Percentiles rank a stretch among this genome's conserved stretches.
Conservation (phyloP, 2,888 invertebrate species). For the Axea sp. region DNA sequence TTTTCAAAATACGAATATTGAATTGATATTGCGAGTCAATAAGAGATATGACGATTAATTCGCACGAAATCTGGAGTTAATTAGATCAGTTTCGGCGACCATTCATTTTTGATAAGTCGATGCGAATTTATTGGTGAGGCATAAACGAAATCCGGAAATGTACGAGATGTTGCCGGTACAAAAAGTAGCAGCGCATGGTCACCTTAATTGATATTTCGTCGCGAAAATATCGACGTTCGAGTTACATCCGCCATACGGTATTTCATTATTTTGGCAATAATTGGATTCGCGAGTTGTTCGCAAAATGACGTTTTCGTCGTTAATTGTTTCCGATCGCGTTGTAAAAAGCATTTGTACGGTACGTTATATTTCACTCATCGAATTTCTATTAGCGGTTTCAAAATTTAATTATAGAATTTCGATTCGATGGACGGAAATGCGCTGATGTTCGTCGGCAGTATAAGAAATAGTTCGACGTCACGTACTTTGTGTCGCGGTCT, state of each 20-base stretch:
- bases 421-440: not conserved
- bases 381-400: no score
- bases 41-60: conserved; percentile 21
- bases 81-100: conserved; percentile 17
- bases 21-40: conserved; percentile 34
- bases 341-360: no score
- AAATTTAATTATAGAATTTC: not conserved
- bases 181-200: conserved; percentile 4
- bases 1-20: conserved; percentile 34
- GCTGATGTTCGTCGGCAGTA: conserved; percentile 5
- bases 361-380: no score
- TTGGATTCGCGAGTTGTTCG: not conserved
- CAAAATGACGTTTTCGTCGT: not conserved
- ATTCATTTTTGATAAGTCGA: conserved; percentile 31
- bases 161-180: conserved; percentile 2
- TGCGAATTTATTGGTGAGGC: conserved; percentile 19
- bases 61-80: conserved; percentile 12
- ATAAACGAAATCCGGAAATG: conserved; percentile 36
- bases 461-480: conserved; percentile 44
- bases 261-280: conserved; percentile 4
- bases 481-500: conserved; percentile 45
- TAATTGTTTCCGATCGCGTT: not conserved
- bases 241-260: not conserved
- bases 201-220: conserved; percentile 24
- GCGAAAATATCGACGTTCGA: conserved; percentile 13